Percentiles rank a stretch among this genome's conserved stretches.
These are phyloP conservation scores for Nasalis larvatus DNA, from an alignment of 2,113 vertebrate genomes.

Conservation along the genomic window DNA sequence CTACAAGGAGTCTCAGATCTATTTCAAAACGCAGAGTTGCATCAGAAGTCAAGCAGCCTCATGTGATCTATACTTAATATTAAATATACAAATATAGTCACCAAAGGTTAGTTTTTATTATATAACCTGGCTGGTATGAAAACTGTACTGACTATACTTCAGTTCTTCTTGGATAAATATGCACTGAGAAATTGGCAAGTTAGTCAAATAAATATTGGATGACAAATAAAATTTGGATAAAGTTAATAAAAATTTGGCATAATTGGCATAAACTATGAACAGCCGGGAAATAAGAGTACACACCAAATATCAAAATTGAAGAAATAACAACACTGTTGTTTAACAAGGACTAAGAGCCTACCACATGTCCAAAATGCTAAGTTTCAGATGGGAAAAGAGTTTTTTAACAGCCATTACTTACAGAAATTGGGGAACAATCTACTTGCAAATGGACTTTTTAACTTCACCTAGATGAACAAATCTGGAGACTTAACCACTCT, in stretches of 20 bases:
- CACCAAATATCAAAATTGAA: background rate
- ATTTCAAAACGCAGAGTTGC: background rate
- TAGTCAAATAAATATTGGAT: background rate
- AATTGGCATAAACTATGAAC: background rate
- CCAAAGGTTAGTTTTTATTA: background rate
- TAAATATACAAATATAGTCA: background rate
- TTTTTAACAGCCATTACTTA: background rate
- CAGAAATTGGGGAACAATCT: background rate
- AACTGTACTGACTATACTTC: constrained; percentile 1
- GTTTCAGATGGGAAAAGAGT: background rate
- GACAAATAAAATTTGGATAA: constrained; percentile 25
- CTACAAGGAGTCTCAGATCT: background rate
- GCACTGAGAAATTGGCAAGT: background rate
- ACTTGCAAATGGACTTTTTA: background rate
- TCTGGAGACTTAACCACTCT: background rate
- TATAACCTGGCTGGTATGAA: background rate
- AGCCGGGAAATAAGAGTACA: background rate
- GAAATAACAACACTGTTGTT: background rate
- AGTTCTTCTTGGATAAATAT: background rate
- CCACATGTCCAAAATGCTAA: background rate
- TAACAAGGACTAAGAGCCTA: background rate
- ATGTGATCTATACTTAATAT: background rate
- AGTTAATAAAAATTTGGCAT: background rate
- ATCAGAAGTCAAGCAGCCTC: background rate
- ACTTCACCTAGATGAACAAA: background rate